Percentiles rank a stretch among this genome's conserved stretches.
These are phyloP conservation scores for Philaenus spumarius DNA, from an alignment of 1,140 invertebrate species.

Conservation along the genomic window DNA sequence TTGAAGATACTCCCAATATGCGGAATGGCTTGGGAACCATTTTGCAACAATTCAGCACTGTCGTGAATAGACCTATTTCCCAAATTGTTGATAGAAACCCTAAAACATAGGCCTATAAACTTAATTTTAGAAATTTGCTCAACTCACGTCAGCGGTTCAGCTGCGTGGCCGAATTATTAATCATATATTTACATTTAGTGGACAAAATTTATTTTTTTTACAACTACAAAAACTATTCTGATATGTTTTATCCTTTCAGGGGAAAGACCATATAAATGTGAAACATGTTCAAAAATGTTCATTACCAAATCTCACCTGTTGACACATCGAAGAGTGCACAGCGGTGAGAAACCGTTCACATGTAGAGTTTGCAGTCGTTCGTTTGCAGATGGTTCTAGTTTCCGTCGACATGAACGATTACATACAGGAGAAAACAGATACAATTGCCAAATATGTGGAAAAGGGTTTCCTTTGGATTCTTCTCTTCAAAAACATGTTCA, in stretches of 20 bases:
- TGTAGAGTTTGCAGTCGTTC: conserved; percentile 17
- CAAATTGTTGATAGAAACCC: too few species aligned
- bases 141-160: too few species aligned
- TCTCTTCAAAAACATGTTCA: conserved; percentile 37
- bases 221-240: conserved; percentile 21
- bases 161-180: too few species aligned
- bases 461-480: conserved; percentile 56
- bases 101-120: too few species aligned
- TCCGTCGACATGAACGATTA: conserved; percentile 52
- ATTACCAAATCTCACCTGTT: conserved; percentile 85
- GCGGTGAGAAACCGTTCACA: conserved; percentile 33
- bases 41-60: too few species aligned
- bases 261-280: conserved; percentile 81
- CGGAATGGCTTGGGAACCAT: too few species aligned
- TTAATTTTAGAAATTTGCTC: too few species aligned
- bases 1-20: too few species aligned
- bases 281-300: conserved; percentile 76
- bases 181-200: too few species aligned
- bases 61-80: too few species aligned
- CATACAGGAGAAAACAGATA: conserved; percentile 66
- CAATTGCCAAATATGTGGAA: conserved; percentile 63
- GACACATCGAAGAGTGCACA: conserved; percentile 76
- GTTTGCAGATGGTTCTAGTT: conserved; percentile 17
- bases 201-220: too few species aligned
- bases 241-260: conserved; percentile 39